Conservation (phyloP, 2,888 invertebrate genomes). For the Drosophila kanekoi region DNA sequence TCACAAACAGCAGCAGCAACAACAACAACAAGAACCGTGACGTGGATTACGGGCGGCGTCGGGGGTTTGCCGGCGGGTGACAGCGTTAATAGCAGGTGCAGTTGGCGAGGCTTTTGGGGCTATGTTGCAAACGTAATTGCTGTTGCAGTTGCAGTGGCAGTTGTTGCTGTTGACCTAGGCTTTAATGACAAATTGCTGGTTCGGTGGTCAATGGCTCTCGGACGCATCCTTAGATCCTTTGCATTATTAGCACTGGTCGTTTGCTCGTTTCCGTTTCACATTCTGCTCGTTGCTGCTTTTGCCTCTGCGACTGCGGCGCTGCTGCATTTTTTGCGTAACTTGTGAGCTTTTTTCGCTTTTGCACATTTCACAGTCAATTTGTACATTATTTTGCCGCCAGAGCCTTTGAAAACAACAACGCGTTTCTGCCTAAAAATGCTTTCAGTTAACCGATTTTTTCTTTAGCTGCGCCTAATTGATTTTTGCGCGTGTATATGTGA, state of each 20-base stretch:
- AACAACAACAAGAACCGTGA: constrained; percentile 26
- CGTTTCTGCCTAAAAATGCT: constrained; percentile 16
- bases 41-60: constrained; percentile 21
- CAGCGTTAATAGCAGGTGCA: constrained; percentile 39
- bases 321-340: constrained; percentile 78
- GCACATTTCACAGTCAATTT: constrained; percentile 67
- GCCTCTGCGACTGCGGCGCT: constrained; percentile 44
- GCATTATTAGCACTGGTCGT: constrained; percentile 57
- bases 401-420: constrained; percentile 13
- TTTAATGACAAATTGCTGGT: constrained; percentile 67
- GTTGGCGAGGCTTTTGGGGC: constrained; percentile 44
- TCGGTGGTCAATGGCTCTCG: constrained; percentile 73
- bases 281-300: constrained; percentile 56
- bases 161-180: constrained; percentile 48
- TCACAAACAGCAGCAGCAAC: constrained; percentile 48
- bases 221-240: constrained; percentile 62
- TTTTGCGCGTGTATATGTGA: constrained; percentile 68
- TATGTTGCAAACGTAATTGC: constrained; percentile 40
- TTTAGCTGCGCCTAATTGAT: constrained; percentile 67
- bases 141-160: constrained; percentile 29
- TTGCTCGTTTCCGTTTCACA: constrained; percentile 69
- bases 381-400: constrained; percentile 46
- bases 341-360: constrained; percentile 65
- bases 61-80: constrained; percentile 47
- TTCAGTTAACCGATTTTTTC: constrained; percentile 43